A percentile compares a stretch with the other conserved stretches of the same genome.
Conservation (phyloP, 2,113 vertebrate species). For the Eurypyga helias region DNA sequence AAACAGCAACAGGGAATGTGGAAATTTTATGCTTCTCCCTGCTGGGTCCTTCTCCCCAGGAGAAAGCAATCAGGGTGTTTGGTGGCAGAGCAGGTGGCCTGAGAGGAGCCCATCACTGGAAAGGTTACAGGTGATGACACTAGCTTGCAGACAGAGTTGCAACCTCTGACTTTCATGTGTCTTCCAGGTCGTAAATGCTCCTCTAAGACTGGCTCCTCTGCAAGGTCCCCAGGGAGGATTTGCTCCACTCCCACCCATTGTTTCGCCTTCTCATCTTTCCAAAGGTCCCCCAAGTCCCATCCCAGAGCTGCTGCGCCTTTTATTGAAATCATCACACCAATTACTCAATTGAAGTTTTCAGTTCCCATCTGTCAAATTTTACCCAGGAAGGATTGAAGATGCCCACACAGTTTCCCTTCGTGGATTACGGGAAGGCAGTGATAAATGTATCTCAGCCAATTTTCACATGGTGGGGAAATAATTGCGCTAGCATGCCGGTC, state of each 20-base stretch:
- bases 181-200: neutral
- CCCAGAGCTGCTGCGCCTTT: neutral
- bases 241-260: neutral
- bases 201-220: neutral
- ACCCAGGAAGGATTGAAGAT: neutral
- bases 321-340: neutral
- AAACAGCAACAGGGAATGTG: neutral
- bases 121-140: neutral
- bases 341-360: neutral
- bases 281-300: neutral
- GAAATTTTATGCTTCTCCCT: neutral
- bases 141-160: neutral
- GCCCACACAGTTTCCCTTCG: neutral
- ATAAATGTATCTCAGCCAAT: neutral
- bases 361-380: neutral
- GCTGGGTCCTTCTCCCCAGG: neutral
- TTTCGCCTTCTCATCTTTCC: neutral
- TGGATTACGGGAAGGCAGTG: fast-evolving
- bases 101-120: neutral
- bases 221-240: neutral
- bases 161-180: neutral
- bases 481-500: fast-evolving
- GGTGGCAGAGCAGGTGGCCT: neutral
- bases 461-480: neutral
- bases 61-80: neutral